These are phyloP conservation scores for Aspidoscelis tigris DNA, from an alignment of 2,113 vertebrate genomes.

Conservation along the genomic window DNA sequence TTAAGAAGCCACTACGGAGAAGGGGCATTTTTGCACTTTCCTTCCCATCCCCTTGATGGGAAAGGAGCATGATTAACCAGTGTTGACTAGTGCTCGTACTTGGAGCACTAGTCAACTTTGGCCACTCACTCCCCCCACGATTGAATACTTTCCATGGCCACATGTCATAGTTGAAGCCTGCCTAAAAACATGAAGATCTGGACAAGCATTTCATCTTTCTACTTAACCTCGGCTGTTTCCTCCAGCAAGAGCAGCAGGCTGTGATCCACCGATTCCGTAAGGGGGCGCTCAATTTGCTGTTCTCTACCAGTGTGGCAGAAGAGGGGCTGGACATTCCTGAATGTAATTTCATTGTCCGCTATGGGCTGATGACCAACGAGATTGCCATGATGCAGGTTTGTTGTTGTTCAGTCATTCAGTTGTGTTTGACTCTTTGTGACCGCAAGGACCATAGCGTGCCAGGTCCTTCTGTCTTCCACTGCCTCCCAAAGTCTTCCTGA, in stretches of 20 bases:
- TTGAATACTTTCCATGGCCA: too few relatives aligned
- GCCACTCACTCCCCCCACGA: too few relatives aligned
- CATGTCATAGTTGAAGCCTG: not conserved
- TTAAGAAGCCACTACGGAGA: not conserved
- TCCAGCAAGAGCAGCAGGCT: constrained; percentile 78
- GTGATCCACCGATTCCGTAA: constrained; percentile 82
- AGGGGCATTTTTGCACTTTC: not conserved
- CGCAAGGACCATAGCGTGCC: too few relatives aligned
- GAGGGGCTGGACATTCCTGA: constrained; percentile 91
- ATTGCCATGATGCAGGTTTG: constrained; percentile 87
- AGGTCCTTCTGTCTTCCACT: too few relatives aligned
- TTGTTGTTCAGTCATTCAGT: too few relatives aligned
- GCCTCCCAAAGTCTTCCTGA: too few relatives aligned
- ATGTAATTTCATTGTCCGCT: constrained; percentile 91
- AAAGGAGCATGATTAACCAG: too few relatives aligned
- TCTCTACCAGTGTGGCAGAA: constrained; percentile 92
- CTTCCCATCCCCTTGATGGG: too few relatives aligned
- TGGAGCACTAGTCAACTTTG: too few relatives aligned
- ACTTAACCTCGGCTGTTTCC: not conserved
- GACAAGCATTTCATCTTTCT: not conserved
- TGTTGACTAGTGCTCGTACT: too few relatives aligned
- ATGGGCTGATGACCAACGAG: constrained; percentile 93
- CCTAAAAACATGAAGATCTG: not conserved
- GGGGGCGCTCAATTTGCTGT: constrained; percentile 85
- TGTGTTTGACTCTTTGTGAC: too few relatives aligned